Percentiles rank a stretch among this genome's conserved stretches.
Conservation (phyloP, 2,888 invertebrate genomes). For the Lithophane socia region DNA sequence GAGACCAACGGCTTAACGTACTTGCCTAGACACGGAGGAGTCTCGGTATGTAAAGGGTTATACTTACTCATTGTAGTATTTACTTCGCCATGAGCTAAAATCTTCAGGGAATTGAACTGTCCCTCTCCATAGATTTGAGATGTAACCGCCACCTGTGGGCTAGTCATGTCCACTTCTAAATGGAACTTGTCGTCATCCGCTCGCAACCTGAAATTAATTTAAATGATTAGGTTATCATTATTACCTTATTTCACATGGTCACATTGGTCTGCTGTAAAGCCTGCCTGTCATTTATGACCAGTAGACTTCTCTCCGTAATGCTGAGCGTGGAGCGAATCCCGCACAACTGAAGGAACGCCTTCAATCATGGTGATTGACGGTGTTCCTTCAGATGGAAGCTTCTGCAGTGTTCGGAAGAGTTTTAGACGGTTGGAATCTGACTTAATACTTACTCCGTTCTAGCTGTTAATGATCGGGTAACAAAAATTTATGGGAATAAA, state of each 20-base stretch:
- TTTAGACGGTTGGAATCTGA: background rate
- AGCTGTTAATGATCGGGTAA: too few relatives aligned
- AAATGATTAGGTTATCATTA: background rate
- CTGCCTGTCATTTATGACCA: background rate
- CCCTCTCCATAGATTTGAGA: slow-evolving; percentile 92
- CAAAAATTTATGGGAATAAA: background rate
- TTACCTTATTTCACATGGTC: background rate
- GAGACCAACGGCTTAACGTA: too few relatives aligned
- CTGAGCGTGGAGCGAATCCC: background rate
- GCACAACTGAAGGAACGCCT: background rate
- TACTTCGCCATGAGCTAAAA: slow-evolving; percentile 91
- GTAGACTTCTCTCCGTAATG: background rate
- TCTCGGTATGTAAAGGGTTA: too few relatives aligned
- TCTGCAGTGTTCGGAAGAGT: background rate
- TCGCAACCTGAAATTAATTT: slow-evolving; percentile 79
- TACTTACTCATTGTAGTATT: slow-evolving; percentile 91
- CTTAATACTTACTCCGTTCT: background rate
- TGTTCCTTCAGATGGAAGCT: background rate
- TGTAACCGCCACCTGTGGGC: slow-evolving; percentile 89
- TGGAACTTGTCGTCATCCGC: slow-evolving; percentile 90
- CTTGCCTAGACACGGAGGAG: too few relatives aligned
- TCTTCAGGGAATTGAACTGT: slow-evolving; percentile 90
- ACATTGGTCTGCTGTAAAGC: background rate
- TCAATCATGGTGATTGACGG: background rate
- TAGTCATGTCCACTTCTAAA: slow-evolving; percentile 90